Conservation (phyloP, 2,888 invertebrate genomes). For the Leucophenga maculata region DNA sequence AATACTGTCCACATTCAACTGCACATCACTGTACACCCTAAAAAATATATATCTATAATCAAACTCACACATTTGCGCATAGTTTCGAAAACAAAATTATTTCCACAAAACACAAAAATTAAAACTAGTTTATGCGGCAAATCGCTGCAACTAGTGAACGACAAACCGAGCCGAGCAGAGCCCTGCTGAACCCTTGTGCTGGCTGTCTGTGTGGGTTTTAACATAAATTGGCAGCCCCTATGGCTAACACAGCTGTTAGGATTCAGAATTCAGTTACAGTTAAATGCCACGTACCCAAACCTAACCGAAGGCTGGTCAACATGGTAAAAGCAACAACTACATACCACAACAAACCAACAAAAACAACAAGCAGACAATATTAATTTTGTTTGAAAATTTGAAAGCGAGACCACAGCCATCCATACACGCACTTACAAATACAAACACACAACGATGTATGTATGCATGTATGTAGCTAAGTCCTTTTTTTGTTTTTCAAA, state of each 20-base stretch:
- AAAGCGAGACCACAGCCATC: neutral
- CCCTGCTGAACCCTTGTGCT: no score
- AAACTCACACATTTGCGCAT: no score
- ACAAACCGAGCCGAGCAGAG: no score
- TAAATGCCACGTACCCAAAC: constrained; percentile 12
- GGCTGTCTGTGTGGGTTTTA: neutral
- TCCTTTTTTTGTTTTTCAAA: no score
- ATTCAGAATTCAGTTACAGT: neutral
- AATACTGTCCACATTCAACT: no score
- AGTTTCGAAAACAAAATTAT: no score
- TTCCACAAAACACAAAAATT: constrained; percentile 9
- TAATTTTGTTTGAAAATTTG: constrained; percentile 17
- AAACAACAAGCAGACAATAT: constrained; percentile 11
- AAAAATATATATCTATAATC: no score
- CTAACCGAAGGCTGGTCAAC: neutral
- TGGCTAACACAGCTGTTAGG: neutral
- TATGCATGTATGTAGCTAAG: neutral
- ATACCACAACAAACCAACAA: neutral
- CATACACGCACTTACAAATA: neutral
- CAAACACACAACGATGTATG: neutral
- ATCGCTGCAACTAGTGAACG: neutral
- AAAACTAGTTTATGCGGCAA: constrained; percentile 19
- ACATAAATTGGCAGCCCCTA: neutral
- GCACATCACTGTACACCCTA: no score
- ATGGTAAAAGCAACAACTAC: constrained; percentile 7